Conservation (phyloP, 2,797 vertebrate species). For the Smutsia temminckii region DNA sequence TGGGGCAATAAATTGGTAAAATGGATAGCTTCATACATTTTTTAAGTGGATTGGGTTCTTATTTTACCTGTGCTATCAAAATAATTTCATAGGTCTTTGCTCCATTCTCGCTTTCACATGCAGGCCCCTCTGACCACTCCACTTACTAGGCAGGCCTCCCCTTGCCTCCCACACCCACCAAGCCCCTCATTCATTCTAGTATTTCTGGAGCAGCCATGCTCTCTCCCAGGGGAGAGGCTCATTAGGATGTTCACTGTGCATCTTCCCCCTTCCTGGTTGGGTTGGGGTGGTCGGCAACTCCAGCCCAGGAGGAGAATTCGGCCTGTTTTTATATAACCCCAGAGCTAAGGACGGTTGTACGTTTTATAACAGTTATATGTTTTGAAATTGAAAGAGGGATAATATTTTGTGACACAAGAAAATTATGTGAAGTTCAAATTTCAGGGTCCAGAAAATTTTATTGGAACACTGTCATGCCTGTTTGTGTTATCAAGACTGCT, state of each 20-base stretch:
- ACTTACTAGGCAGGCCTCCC: rapidly evolving
- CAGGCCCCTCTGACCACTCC: neutral
- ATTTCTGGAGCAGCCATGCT: neutral
- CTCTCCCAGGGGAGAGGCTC: too few relatives aligned
- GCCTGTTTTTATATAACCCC: neutral
- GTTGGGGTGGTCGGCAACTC: too few relatives aligned
- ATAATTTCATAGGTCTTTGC: neutral
- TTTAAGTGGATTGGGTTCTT: neutral
- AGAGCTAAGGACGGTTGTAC: slow-evolving; percentile 1
- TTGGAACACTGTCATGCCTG: neutral
- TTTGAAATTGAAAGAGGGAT: neutral
- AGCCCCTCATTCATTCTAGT: rapidly evolving
- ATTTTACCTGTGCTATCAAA: neutral
- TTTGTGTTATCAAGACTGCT: neutral
- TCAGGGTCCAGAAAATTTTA: neutral
- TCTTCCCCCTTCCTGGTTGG: neutral
- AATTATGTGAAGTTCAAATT: neutral
- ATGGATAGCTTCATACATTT: neutral
- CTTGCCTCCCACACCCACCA: rapidly evolving
- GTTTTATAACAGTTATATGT: neutral
- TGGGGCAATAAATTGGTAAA: too few relatives aligned
- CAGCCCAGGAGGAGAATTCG: neutral
- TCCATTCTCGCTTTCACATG: neutral
- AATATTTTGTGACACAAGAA: neutral
- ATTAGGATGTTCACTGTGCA: rapidly evolving